Evolutionary conservation across 2,888 invertebrate genomes (phyloP).

Genomic region (Synergus umbraculus): DNA sequence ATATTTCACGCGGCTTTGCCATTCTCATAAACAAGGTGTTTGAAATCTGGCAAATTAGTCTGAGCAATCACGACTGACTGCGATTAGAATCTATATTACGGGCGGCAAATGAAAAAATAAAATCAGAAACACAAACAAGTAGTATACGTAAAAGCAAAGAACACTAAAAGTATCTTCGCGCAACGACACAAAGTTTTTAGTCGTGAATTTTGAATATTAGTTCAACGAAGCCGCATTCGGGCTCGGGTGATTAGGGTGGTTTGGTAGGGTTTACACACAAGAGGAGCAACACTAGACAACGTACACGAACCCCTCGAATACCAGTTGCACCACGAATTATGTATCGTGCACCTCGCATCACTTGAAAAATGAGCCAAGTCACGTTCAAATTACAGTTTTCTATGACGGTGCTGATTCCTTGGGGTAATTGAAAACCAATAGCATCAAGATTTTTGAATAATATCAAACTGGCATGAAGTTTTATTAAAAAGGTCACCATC

Average conservation of each 20-base stretch:
- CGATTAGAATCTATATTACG: neutral
- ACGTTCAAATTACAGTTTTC: neutral
- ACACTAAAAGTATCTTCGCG: slow-evolving; percentile 18
- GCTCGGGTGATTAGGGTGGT: slow-evolving; percentile 55
- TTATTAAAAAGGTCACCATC: too few species aligned
- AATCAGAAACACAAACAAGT: slow-evolving; percentile 11
- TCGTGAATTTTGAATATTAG: slow-evolving; percentile 53
- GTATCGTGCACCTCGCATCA: slow-evolving; percentile 51
- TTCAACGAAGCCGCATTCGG: slow-evolving; percentile 53
- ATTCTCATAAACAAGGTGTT: neutral
- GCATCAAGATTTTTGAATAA: neutral
- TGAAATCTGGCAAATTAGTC: neutral
- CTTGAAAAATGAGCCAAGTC: slow-evolving; percentile 43
- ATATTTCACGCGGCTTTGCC: slow-evolving; percentile 48
- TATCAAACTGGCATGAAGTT: neutral
- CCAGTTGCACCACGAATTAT: slow-evolving; percentile 64
- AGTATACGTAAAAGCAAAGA: slow-evolving; percentile 36
- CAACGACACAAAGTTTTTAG: slow-evolving; percentile 12
- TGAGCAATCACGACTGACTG: neutral
- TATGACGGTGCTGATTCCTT: neutral
- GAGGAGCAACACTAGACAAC: slow-evolving; percentile 91
- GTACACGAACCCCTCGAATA: slow-evolving; percentile 83
- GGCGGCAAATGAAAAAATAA: slow-evolving; percentile 11
- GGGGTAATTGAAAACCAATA: neutral
- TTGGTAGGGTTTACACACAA: slow-evolving; percentile 86